Conservation (phyloP, 1,140 invertebrate species). For the Bradynema listronoti region DNA sequence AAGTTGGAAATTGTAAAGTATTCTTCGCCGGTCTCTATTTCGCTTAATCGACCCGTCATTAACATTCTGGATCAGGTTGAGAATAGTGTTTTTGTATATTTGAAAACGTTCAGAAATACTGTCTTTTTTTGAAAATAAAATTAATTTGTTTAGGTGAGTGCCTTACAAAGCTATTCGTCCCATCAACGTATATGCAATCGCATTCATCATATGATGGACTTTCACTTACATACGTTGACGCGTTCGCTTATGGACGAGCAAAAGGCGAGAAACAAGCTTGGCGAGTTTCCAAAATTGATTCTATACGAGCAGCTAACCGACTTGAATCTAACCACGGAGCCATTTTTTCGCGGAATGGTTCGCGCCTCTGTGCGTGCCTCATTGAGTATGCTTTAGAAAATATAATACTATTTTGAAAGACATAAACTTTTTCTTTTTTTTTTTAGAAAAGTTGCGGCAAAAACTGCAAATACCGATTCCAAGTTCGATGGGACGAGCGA, state of each 20-base stretch:
- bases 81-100: constrained; percentile 6
- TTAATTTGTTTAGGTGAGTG: constrained; percentile 39
- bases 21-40: constrained; percentile 59
- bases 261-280: constrained; percentile 38
- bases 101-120: not conserved
- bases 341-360: constrained; percentile 55
- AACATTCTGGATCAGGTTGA: constrained; percentile 58
- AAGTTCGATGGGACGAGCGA: constrained; percentile 50
- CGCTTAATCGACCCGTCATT: constrained; percentile 58
- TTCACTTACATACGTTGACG: constrained; percentile 41
- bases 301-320: constrained; percentile 19
- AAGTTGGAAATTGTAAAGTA: constrained; percentile 58
- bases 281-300: constrained; percentile 44
- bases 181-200: constrained; percentile 42
- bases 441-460: constrained; percentile 27
- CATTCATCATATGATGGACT: constrained; percentile 49
- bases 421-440: constrained; percentile 14
- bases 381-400: constrained; percentile 11
- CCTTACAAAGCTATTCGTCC: constrained; percentile 33
- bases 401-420: constrained; percentile 1
- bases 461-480: constrained; percentile 55
- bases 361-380: constrained; percentile 39
- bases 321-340: constrained; percentile 52
- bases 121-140: not conserved
- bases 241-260: constrained; percentile 38